phyloP scores from a whole-genome alignment of 1,140 invertebrate species.

The Arion vulgaris region DNA sequence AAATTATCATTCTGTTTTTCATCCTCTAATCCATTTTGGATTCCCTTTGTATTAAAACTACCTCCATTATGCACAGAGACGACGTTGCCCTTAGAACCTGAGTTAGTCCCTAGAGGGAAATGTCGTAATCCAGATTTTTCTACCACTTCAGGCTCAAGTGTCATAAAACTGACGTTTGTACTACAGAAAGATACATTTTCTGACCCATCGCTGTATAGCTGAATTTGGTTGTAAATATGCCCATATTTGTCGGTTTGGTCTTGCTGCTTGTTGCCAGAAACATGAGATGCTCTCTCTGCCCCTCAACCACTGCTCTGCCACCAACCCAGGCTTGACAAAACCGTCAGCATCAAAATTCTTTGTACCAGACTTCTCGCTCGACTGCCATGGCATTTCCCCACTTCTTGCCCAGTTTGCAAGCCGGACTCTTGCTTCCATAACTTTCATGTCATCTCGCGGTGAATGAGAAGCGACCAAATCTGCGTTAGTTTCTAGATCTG shows the following conservation, averaged over 20 bases:
- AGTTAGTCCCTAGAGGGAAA: neutral
- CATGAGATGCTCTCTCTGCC: neutral
- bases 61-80: neutral
- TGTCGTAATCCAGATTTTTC: neutral
- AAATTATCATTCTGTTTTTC: neutral
- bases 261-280: neutral
- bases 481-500: neutral
- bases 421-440: neutral
- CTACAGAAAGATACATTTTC: neutral
- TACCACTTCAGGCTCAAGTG: neutral
- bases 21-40: neutral
- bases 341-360: neutral
- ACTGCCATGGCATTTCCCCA: constrained; percentile 27
- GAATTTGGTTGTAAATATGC: neutral
- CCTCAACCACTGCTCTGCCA: neutral
- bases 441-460: constrained; percentile 3
- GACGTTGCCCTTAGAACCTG: neutral
- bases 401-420: constrained; percentile 20
- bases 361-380: neutral
- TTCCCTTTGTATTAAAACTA: neutral
- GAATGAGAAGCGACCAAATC: neutral
- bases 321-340: constrained; percentile 7
- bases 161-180: neutral
- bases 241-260: neutral
- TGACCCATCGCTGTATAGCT: neutral